A percentile compares a stretch with the other conserved stretches of the same genome.
Conservation (phyloP, 2,113 vertebrate genomes). For the Tetraodon nigroviridis region DNA sequence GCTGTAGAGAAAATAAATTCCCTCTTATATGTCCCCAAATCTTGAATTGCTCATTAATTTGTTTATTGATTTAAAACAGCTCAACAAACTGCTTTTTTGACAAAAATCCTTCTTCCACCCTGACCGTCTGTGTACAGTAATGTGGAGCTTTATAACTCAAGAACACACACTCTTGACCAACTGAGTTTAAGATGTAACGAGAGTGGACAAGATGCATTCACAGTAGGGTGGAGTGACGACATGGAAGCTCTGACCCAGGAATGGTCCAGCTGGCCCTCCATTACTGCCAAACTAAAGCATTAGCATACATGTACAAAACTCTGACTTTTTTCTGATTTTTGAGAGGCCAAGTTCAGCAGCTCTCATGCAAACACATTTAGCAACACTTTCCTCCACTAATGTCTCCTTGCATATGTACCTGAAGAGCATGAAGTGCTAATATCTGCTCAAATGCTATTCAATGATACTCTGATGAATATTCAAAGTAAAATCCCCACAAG, state of each 20-base stretch:
- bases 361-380: constrained; percentile 25
- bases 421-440: constrained; percentile 43
- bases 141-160: constrained; percentile 15
- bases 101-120: too few relatives aligned
- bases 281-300: constrained; percentile 8
- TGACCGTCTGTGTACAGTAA: too few relatives aligned
- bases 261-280: constrained; percentile 37
- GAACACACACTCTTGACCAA: constrained; percentile 24
- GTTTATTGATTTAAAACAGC: too few relatives aligned
- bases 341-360: constrained; percentile 16
- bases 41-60: too few relatives aligned
- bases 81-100: too few relatives aligned
- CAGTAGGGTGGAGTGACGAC: constrained; percentile 49
- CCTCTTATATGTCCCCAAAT: too few relatives aligned
- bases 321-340: too few relatives aligned
- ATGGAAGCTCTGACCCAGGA: constrained; percentile 20
- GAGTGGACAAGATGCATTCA: constrained; percentile 57
- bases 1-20: too few relatives aligned
- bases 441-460: constrained; percentile 67
- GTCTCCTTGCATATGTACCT: constrained; percentile 31
- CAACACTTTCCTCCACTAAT: constrained; percentile 19
- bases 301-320: too few relatives aligned
- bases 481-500: constrained; percentile 61
- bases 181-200: constrained; percentile 54
- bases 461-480: constrained; percentile 77